Percentiles rank a stretch among this genome's conserved stretches.
Evolutionary conservation across 2,888 invertebrate species (phyloP).

Genomic region (Cephalotes varians): DNA sequence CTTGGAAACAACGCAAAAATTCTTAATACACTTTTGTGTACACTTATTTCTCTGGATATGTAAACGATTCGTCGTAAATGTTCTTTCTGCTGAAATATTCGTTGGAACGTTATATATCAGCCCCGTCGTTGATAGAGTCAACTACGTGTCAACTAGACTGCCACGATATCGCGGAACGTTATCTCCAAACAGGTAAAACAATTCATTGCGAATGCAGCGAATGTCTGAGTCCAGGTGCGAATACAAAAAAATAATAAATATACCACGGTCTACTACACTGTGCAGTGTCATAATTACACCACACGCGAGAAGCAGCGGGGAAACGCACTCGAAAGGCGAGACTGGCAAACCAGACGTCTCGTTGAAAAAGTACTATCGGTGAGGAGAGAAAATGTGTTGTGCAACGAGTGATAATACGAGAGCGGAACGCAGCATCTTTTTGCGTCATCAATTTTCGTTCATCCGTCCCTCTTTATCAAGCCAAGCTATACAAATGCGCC

Average conservation of each 20-base stretch:
- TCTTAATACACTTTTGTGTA: not conserved
- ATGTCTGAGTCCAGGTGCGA: not conserved
- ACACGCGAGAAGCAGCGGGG: not conserved
- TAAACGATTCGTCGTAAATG: not conserved
- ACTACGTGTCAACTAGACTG: too few relatives aligned
- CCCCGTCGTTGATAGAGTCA: not conserved
- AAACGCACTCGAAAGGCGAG: not conserved
- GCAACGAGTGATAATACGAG: not conserved
- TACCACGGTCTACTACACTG: not conserved
- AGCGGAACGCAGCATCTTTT: not conserved
- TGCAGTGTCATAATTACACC: not conserved
- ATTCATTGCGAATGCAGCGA: not conserved
- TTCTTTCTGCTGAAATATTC: not conserved
- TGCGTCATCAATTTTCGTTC: not conserved
- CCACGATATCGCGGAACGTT: not conserved
- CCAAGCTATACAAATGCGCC: not conserved
- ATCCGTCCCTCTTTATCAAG: not conserved
- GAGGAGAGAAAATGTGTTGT: not conserved
- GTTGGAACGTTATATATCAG: not conserved
- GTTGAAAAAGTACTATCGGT: not conserved
- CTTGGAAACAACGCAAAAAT: not conserved
- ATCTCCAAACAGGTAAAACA: not conserved
- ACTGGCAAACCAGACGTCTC: too few relatives aligned
- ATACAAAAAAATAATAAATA: constrained; percentile 8
- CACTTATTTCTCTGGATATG: not conserved